phyloP scores from a whole-genome alignment of 2,888 invertebrate genomes.

The Coecobrya sp. region DNA sequence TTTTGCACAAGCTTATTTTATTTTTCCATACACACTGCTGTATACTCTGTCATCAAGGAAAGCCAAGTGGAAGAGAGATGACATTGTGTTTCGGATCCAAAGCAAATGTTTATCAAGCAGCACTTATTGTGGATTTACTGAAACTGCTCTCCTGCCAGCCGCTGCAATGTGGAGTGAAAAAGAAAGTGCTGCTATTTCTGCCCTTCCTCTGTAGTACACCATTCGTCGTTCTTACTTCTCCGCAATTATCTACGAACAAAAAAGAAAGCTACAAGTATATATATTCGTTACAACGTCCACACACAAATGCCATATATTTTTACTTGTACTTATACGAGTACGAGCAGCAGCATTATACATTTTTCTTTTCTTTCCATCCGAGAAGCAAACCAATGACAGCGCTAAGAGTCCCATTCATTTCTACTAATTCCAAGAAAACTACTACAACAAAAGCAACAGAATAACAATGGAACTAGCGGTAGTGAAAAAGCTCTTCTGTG shows the following conservation, averaged over 20 bases:
- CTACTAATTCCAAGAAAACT: conserved; percentile 74
- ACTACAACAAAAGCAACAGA: conserved; percentile 72
- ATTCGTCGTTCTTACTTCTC: background rate
- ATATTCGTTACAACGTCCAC: too few species aligned
- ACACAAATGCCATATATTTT: background rate
- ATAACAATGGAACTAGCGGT: conserved; percentile 58
- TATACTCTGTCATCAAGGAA: background rate
- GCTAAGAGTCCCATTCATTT: conserved; percentile 73
- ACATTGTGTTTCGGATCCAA: conserved; percentile 7
- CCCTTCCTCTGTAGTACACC: background rate
- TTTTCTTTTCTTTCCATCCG: conserved; percentile 28
- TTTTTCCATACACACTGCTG: background rate
- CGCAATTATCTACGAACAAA: background rate
- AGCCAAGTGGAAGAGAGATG: too few species aligned
- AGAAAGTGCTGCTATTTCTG: background rate
- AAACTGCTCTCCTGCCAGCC: background rate
- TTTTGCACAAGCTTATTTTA: background rate
- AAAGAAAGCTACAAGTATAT: too few species aligned
- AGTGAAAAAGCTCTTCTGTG: conserved; percentile 51
- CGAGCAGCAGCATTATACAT: background rate
- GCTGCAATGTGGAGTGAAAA: background rate
- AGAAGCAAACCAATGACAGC: conserved; percentile 70
- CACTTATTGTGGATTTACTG: conserved; percentile 35
- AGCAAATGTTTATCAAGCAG: conserved; percentile 61
- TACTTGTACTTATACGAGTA: background rate